phyloP scores from a whole-genome alignment of 2,888 invertebrate species.

The Seira musarum region DNA sequence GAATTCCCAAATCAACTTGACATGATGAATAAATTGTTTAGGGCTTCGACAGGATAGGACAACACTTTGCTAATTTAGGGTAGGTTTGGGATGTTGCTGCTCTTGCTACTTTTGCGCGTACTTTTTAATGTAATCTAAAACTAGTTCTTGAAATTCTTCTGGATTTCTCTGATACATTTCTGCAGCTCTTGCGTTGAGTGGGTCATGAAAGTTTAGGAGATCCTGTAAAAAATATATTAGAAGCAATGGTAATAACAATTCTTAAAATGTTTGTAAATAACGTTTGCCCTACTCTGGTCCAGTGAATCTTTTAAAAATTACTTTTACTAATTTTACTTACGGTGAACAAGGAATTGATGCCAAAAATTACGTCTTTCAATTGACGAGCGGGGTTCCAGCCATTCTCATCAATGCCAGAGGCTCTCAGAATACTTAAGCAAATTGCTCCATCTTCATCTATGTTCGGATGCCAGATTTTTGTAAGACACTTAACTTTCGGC shows the following conservation, averaged over 20 bases:
- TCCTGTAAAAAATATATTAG: conserved; percentile 24
- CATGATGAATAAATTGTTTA: too few species aligned
- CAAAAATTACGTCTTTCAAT: conserved; percentile 32
- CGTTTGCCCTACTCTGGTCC: too few species aligned
- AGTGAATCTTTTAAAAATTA: not conserved
- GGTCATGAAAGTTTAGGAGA: conserved; percentile 33
- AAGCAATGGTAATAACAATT: not conserved
- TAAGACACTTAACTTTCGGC: not conserved
- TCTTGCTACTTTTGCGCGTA: conserved; percentile 1
- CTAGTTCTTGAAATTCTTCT: not conserved
- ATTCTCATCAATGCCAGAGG: conserved; percentile 8
- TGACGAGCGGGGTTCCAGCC: conserved; percentile 36
- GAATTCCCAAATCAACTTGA: not conserved
- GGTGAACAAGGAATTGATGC: conserved; percentile 36
- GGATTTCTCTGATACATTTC: conserved; percentile 20
- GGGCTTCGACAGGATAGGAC: too few species aligned
- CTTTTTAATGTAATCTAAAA: conserved; percentile 9
- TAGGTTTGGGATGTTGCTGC: too few species aligned
- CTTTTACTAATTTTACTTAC: not conserved
- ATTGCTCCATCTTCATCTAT: not conserved
- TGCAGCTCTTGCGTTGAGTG: conserved; percentile 27
- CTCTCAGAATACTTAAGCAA: conserved; percentile 15
- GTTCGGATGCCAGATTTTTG: conserved; percentile 10
- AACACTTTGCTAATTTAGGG: too few species aligned
- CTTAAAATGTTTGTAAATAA: not conserved